phyloP scores from a whole-genome alignment of 2,888 invertebrate genomes.

The Hyles lineata region DNA sequence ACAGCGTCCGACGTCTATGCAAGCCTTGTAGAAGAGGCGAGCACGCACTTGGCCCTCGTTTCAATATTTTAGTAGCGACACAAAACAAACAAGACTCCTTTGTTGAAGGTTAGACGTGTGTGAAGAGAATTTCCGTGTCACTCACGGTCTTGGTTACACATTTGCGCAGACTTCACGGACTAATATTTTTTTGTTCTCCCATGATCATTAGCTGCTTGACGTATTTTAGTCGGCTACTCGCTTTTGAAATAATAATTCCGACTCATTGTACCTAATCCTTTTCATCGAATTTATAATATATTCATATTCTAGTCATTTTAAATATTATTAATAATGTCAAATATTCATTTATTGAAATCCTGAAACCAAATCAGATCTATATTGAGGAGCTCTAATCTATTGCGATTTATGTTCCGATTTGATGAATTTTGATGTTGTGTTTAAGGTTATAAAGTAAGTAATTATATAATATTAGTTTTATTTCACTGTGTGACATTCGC shows the following conservation, averaged over 20 bases:
- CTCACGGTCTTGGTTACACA: slow-evolving; percentile 77
- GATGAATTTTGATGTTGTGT: too few relatives aligned
- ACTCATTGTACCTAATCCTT: too few relatives aligned
- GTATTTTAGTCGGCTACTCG: slow-evolving; percentile 58
- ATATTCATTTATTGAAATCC: too few relatives aligned
- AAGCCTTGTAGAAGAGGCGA: slow-evolving; percentile 64
- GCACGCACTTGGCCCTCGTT: slow-evolving; percentile 75
- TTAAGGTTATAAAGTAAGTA: too few relatives aligned
- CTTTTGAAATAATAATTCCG: slow-evolving; percentile 51
- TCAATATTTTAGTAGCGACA: slow-evolving; percentile 84
- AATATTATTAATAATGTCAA: too few relatives aligned
- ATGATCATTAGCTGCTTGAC: slow-evolving; percentile 66
- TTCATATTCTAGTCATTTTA: too few relatives aligned
- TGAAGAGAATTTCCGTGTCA: slow-evolving; percentile 83
- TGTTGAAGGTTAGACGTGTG: slow-evolving; percentile 82
- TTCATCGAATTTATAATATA: too few relatives aligned
- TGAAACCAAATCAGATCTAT: too few relatives aligned
- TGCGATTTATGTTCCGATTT: too few relatives aligned
- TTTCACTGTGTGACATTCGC: too few relatives aligned
- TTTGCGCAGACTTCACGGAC: slow-evolving; percentile 70
- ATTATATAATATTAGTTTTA: too few relatives aligned
- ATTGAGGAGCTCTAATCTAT: too few relatives aligned
- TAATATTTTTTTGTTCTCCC: slow-evolving; percentile 80
- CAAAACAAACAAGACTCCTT: slow-evolving; percentile 80
- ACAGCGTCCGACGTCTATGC: slow-evolving; percentile 44